Conservation (phyloP, 1,140 invertebrate genomes). For the Leguminivora glycinivorella region DNA sequence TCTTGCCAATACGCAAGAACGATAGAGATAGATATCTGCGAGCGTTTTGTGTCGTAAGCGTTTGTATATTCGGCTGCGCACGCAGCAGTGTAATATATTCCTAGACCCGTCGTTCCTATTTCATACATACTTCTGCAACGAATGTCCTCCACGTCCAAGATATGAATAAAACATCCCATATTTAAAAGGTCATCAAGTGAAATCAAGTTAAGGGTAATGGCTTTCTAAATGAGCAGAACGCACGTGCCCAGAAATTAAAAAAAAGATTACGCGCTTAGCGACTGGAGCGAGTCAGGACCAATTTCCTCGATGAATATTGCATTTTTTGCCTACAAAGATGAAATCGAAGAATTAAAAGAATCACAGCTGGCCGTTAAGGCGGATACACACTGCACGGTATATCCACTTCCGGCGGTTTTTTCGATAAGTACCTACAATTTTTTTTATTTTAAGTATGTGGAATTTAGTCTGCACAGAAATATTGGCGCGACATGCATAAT, state of each 20-base stretch:
- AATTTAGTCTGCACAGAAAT: too few relatives aligned
- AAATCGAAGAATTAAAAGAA: constrained; percentile 19
- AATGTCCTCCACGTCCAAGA: background rate
- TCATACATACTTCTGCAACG: background rate
- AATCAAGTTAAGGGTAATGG: background rate
- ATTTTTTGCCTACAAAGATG: constrained; percentile 13
- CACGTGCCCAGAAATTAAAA: constrained; percentile 7
- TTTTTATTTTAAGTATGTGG: too few relatives aligned
- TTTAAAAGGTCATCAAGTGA: constrained; percentile 2
- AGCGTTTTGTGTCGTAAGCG: too few relatives aligned
- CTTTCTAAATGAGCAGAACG: background rate
- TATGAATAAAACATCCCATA: background rate
- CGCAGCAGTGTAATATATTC: too few relatives aligned
- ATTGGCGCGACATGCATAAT: too few relatives aligned
- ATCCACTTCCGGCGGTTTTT: background rate
- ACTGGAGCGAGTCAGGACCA: background rate
- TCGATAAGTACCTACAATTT: too few relatives aligned
- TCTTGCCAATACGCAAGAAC: too few relatives aligned
- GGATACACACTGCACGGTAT: background rate
- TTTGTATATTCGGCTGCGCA: too few relatives aligned
- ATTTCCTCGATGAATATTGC: constrained; percentile 14
- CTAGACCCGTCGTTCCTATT: background rate
- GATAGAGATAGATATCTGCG: too few relatives aligned
- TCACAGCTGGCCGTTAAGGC: background rate
- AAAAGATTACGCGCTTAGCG: background rate